Conservation (phyloP, 2,888 invertebrate species). For the Mesopsocus fuscifrons region DNA sequence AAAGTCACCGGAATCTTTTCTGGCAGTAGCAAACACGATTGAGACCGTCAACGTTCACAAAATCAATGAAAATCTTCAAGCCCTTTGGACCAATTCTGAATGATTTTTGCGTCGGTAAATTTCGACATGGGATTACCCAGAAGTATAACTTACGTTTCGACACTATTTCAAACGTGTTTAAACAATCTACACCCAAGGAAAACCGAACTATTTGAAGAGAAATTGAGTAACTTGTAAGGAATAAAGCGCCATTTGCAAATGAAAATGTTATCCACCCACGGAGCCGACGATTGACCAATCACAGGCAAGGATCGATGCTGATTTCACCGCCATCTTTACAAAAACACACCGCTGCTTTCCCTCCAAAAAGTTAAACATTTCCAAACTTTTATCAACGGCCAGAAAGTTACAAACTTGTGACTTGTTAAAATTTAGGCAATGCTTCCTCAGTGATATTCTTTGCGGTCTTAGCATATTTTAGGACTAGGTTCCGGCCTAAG, state of each 20-base stretch:
- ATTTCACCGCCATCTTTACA: not conserved
- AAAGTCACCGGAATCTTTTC: no score
- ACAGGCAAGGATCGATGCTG: not conserved
- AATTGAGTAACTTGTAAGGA: slow-evolving; percentile 2
- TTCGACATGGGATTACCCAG: not conserved
- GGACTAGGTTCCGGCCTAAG: no score
- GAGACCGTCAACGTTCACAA: not conserved
- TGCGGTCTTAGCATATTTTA: no score
- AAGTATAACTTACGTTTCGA: not conserved
- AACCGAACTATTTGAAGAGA: not conserved
- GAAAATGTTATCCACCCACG: slow-evolving; percentile 8
- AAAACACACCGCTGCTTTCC: no score
- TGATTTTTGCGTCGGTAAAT: not conserved
- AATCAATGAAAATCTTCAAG: not conserved
- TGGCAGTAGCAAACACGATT: not conserved
- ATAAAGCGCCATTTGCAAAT: slow-evolving; percentile 10
- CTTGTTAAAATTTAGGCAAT: no score
- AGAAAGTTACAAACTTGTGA: no score
- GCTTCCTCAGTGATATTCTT: no score
- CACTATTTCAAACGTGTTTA: not conserved
- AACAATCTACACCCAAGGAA: not conserved
- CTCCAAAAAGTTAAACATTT: not conserved
- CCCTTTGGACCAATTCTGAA: not conserved
- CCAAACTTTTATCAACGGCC: no score
- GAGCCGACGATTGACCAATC: slow-evolving; percentile 1